A percentile compares a stretch with the other conserved stretches of the same genome.
Evolutionary conservation across 2,888 invertebrate genomes (phyloP).

Genomic region (Elmis aenea): DNA sequence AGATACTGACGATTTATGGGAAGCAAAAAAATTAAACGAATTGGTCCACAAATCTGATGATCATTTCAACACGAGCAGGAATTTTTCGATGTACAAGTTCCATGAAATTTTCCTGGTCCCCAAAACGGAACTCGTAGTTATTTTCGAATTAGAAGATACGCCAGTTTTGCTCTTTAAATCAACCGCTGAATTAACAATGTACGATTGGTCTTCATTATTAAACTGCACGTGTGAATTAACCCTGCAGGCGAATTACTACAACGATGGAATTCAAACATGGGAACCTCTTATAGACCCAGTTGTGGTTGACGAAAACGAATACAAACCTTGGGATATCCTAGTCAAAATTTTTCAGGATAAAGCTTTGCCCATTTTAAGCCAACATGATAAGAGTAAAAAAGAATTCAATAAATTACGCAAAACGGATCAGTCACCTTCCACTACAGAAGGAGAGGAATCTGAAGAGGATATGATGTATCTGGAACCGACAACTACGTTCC

Average conservation of each 20-base stretch:
- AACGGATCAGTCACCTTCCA: conserved; percentile 32
- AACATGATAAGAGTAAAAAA: conserved; percentile 29
- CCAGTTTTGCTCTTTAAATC: conserved; percentile 54
- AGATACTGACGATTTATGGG: conserved; percentile 61
- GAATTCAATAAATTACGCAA: conserved; percentile 27
- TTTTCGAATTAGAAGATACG: conserved; percentile 60
- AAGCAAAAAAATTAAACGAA: conserved; percentile 58
- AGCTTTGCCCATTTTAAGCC: conserved; percentile 37
- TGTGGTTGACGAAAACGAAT: conserved; percentile 59
- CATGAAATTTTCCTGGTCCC: conserved; percentile 39
- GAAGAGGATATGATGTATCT: conserved; percentile 46
- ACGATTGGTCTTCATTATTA: conserved; percentile 61
- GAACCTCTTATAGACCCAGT: conserved; percentile 80
- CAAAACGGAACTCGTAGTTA: conserved; percentile 55
- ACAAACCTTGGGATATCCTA: conserved; percentile 67
- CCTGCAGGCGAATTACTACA: conserved; percentile 48
- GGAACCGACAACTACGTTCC: conserved; percentile 39
- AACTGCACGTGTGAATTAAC: conserved; percentile 45
- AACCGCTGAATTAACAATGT: conserved; percentile 55
- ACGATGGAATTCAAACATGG: conserved; percentile 56
- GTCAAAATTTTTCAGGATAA: conserved; percentile 58
- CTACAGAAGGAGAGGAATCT: conserved; percentile 42
- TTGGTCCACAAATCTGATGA: conserved; percentile 24
- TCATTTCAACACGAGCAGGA: conserved; percentile 17
- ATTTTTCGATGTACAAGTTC: conserved; percentile 8